Base-by-base conservation (phyloP, 2,888 invertebrate genomes). In the Apodemia duryi region DNA sequence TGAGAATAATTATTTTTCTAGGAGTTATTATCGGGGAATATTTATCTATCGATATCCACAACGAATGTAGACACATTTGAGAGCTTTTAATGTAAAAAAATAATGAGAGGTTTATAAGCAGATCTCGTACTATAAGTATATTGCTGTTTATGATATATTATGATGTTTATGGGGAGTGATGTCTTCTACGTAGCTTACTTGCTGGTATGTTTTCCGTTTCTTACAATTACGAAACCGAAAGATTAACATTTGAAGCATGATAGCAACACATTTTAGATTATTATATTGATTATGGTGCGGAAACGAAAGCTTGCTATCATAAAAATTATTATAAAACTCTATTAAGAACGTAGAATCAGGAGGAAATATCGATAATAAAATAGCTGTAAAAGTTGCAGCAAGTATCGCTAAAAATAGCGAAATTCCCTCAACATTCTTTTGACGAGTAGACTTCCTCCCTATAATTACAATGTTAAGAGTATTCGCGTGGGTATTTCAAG, bases 401-500 rank as follows among this genome's bases (percentile, higher is more conserved):
- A 43, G 49, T 49, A 51, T 51, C 7, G 49, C 49, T 49, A 46
- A 49, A 49, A 49, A 49, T 49, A 49, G 49, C n/a, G n/a, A 49
- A n/a, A 49, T 49, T 6, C 49, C 49, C 49, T 49, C n/a, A n/a
- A 49, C 49, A 51, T 51, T 51, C 49, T 51, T 51, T 51, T 51
- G 49, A 51, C 49, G 49, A 51, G 49, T 51, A 21, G 21, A 51
- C 7, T 46, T 46, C 7, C 49, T n/a, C 49, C 49, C 49, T 51
- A 21, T 51, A 51, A 51, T 51, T 51, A 21, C 49, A 51, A 51
- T 21, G 49, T 51, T 21, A 7, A 51, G 6, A 51, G 46, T 28
- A 63, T 43, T 41, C 60, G 64, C 29, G 21, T 60, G 46, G 64
- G 46, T 64, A 64, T 60, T 46, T 46, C n/a, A 51, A 51, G 49